These are phyloP conservation scores for Nesospiza acunhae DNA, from an alignment of 2,113 vertebrate species.

Conservation along the genomic window DNA sequence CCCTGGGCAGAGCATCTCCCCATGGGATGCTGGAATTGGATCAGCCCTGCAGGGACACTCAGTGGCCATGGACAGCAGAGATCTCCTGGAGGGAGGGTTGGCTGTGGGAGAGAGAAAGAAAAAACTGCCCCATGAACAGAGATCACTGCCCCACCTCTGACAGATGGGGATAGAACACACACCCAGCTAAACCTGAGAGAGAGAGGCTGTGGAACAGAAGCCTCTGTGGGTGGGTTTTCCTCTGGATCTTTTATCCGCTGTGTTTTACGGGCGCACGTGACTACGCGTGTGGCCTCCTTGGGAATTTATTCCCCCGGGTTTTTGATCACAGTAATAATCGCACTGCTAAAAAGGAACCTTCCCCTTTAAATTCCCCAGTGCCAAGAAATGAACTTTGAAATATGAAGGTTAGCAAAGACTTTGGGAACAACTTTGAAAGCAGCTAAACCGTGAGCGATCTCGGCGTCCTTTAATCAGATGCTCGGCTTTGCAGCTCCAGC, in stretches of 20 bases:
- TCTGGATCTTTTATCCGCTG: neutral
- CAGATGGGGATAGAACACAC: rapidly evolving
- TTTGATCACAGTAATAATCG: constrained; percentile 14
- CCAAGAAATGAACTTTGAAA: constrained; percentile 39
- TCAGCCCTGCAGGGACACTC: neutral
- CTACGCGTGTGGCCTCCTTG: neutral
- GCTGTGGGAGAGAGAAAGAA: neutral
- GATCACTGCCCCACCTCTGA: neutral
- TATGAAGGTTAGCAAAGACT: constrained; percentile 52
- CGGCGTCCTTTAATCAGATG: constrained; percentile 54
- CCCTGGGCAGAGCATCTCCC: neutral
- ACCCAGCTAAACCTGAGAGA: neutral
- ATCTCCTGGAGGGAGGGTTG: neutral
- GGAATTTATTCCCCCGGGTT: neutral
- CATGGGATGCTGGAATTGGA: neutral
- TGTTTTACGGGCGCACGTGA: rapidly evolving
- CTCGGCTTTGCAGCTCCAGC: constrained; percentile 39
- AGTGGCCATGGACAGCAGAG: neutral
- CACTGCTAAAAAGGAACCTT: neutral
- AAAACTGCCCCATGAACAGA: neutral
- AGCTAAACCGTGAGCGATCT: constrained; percentile 21
- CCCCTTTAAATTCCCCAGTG: constrained; percentile 40
- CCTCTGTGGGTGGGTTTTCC: neutral
- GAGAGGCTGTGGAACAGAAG: neutral
- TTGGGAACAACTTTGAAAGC: constrained; percentile 48